A percentile compares a stretch with the other conserved stretches of the same genome.
These are phyloP conservation scores for Macrotus californicus DNA, from an alignment of 2,113 vertebrate genomes.

Conservation along the genomic window DNA sequence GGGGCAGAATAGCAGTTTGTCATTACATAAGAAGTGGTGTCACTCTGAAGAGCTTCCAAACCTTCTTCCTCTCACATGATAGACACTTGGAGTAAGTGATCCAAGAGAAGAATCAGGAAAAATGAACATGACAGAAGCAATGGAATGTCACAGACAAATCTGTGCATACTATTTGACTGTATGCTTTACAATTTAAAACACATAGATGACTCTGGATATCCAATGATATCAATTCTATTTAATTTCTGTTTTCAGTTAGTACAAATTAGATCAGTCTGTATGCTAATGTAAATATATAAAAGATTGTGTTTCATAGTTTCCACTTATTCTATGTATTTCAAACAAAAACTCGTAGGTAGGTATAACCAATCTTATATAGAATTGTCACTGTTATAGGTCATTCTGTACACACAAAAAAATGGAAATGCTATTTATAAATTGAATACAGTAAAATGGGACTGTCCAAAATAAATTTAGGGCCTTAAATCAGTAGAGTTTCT, in stretches of 20 bases:
- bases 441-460: not conserved
- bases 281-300: not conserved
- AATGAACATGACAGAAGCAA: not conserved
- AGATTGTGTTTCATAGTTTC: not conserved
- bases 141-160: not conserved
- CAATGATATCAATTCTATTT: not conserved
- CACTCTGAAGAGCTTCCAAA: not conserved
- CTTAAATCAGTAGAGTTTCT: not conserved
- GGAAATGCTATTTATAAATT: not conserved
- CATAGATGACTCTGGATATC: not conserved
- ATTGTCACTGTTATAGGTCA: not conserved
- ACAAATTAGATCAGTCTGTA: not conserved
- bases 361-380: not conserved
- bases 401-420: not conserved
- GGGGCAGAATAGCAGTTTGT: not conserved
- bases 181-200: not conserved
- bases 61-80: not conserved
- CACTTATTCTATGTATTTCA: not conserved
- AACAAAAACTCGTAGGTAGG: not conserved
- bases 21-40: not conserved
- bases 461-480: not conserved
- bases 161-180: not conserved
- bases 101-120: not conserved
- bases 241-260: not conserved
- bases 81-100: not conserved